phyloP scores from a whole-genome alignment of 92 coral and sea anemone genomes.

The Epizoanthus scotinus region DNA sequence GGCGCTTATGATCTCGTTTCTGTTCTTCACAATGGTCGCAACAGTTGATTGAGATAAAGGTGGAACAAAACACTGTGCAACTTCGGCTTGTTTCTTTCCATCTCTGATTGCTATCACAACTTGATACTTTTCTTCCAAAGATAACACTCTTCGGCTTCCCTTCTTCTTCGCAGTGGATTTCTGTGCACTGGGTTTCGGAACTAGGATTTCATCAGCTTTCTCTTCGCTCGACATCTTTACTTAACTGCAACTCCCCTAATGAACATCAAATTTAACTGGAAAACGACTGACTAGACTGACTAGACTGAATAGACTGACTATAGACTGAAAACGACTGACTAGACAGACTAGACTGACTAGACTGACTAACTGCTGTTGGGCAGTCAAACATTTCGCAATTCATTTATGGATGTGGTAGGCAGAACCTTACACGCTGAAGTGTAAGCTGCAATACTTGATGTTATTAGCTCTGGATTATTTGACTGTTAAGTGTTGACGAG shows the following conservation, averaged over 20 bases:
- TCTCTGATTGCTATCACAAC: conserved; percentile 28
- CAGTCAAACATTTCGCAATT: too few species aligned
- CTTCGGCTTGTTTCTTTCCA: conserved; percentile 35
- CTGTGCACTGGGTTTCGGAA: conserved; percentile 45
- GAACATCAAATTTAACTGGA: too few species aligned
- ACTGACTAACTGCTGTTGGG: too few species aligned
- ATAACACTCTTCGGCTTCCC: conserved; percentile 39
- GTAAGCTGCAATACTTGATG: too few species aligned
- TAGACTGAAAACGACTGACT: too few species aligned
- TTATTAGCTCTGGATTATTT: too few species aligned
- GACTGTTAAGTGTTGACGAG: too few species aligned
- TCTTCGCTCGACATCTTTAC: conserved; percentile 41
- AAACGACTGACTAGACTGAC: too few species aligned
- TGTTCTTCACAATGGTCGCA: conserved; percentile 33
- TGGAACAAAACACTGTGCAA: conserved; percentile 40
- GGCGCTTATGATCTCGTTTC: conserved; percentile 39
- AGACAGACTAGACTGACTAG: too few species aligned
- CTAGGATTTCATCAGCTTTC: conserved; percentile 36
- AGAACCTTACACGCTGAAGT: too few species aligned
- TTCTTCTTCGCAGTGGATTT: conserved; percentile 43
- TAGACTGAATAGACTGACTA: too few species aligned
- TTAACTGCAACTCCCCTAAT: conserved; percentile 36
- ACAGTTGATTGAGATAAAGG: conserved; percentile 46
- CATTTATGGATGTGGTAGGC: too few species aligned
- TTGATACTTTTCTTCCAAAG: conserved; percentile 43